Percentiles rank a stretch among this genome's conserved stretches.
These are phyloP conservation scores for Allophyes oxyacanthae DNA, from an alignment of 2,888 invertebrate genomes.

Conservation along the genomic window DNA sequence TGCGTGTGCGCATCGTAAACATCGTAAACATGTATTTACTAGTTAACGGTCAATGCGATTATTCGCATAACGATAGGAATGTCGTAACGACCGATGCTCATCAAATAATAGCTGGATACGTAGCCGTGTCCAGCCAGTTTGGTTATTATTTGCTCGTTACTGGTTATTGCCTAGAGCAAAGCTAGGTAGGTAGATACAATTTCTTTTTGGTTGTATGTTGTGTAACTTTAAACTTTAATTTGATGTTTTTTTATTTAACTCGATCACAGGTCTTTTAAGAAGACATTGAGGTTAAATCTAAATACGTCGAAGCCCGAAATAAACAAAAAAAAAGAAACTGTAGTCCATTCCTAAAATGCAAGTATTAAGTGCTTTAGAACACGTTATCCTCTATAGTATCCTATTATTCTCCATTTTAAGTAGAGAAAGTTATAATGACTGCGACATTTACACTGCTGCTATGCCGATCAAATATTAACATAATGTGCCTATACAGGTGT, in stretches of 20 bases:
- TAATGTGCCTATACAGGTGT: constrained; percentile 19
- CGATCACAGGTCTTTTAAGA: too few relatives aligned
- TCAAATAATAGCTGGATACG: constrained; percentile 45
- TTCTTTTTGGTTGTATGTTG: background rate
- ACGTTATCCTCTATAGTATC: too few relatives aligned
- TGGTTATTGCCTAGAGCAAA: constrained; percentile 51
- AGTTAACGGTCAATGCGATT: constrained; percentile 54
- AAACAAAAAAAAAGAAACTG: too few relatives aligned
- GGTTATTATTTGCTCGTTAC: constrained; percentile 63
- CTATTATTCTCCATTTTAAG: too few relatives aligned
- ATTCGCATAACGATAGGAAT: constrained; percentile 48
- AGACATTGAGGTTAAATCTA: too few relatives aligned
- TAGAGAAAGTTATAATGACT: constrained; percentile 31
- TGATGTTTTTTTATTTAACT: too few relatives aligned
- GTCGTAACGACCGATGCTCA: constrained; percentile 46
- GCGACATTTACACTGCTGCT: constrained; percentile 14
- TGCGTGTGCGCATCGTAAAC: constrained; percentile 45
- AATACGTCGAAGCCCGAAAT: too few relatives aligned
- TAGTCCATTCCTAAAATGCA: too few relatives aligned
- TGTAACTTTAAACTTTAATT: too few relatives aligned
- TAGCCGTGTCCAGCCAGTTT: constrained; percentile 49
- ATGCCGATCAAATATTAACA: constrained; percentile 32
- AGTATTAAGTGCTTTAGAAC: too few relatives aligned
- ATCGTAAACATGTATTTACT: constrained; percentile 47
- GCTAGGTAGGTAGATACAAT: constrained; percentile 23